A percentile compares a stretch with the other conserved stretches of the same genome.
Evolutionary conservation across 2,888 invertebrate genomes (phyloP).

Genomic region (Cloeon dipterum): DNA sequence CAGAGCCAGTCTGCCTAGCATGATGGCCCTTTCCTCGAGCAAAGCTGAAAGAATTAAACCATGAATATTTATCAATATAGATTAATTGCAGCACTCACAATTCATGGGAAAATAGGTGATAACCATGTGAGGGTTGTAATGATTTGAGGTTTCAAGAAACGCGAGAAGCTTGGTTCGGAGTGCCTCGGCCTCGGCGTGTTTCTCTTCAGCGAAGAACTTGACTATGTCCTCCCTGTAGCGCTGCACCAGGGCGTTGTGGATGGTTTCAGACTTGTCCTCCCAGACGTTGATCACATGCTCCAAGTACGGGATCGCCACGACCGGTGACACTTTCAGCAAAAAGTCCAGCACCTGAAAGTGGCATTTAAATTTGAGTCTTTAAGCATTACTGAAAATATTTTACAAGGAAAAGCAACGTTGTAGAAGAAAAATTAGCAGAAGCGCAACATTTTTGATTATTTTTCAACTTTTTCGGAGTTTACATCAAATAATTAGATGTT

Average conservation of each 20-base stretch:
- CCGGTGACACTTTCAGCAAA: slow-evolving; percentile 55
- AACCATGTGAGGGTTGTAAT: slow-evolving; percentile 71
- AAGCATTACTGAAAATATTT: no score
- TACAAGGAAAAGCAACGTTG: no score
- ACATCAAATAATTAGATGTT: no score
- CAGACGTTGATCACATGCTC: slow-evolving; percentile 84
- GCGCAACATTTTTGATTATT: no score
- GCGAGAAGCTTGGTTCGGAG: slow-evolving; percentile 39
- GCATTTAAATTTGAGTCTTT: no score
- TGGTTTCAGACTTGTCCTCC: slow-evolving; percentile 61
- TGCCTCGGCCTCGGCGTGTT: slow-evolving; percentile 21
- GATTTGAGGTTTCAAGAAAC: slow-evolving; percentile 56
- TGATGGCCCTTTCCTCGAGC: slow-evolving; percentile 84
- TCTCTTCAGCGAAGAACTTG: slow-evolving; percentile 9
- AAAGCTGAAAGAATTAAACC: slow-evolving; percentile 25
- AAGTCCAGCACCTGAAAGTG: slow-evolving; percentile 73
- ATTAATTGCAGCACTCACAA: slow-evolving; percentile 16
- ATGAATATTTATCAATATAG: no score
- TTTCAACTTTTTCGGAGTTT: no score
- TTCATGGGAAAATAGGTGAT: slow-evolving; percentile 69
- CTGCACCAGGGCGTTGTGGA: slow-evolving; percentile 78
- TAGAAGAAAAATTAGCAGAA: no score
- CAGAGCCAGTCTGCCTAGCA: slow-evolving; percentile 69
- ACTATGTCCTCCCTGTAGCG: slow-evolving; percentile 57
- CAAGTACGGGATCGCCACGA: slow-evolving; percentile 72